phyloP scores from a whole-genome alignment of 2,797 vertebrate genomes.

The Phrynocephalus guinanensis region DNA sequence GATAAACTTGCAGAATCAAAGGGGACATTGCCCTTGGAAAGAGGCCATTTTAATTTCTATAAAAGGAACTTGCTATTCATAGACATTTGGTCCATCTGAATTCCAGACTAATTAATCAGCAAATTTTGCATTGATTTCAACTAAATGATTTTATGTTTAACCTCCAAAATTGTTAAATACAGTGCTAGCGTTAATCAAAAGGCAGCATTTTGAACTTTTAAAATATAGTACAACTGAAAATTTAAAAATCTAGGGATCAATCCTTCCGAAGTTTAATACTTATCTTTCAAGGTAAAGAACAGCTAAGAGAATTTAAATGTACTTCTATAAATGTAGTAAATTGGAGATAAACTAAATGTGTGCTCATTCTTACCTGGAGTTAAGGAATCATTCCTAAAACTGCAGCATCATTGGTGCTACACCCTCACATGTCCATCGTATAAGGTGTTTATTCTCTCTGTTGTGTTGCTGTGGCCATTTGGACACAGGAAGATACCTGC shows the following conservation, averaged over 20 bases:
- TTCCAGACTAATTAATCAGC: conserved; percentile 25
- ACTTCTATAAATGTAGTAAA: neutral
- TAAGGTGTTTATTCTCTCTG: neutral
- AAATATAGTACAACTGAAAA: neutral
- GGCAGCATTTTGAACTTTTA: conserved; percentile 1
- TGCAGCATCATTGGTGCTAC: neutral
- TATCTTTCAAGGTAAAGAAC: neutral
- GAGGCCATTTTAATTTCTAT: conserved; percentile 12
- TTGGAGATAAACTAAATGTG: neutral
- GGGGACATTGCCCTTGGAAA: neutral
- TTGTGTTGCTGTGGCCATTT: neutral
- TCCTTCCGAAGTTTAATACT: neutral
- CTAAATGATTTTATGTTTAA: neutral
- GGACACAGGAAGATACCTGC: neutral
- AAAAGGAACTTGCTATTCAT: conserved; percentile 17
- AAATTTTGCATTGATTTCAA: conserved; percentile 8
- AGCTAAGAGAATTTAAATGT: neutral
- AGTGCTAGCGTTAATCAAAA: neutral
- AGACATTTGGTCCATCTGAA: neutral
- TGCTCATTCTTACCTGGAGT: neutral
- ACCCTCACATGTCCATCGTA: neutral
- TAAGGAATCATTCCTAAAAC: neutral
- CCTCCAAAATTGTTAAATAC: neutral
- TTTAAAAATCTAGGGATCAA: neutral
- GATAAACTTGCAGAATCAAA: conserved; percentile 16